A percentile compares a stretch with the other conserved stretches of the same genome.
Conservation (phyloP, 1,140 invertebrate species). For the Pseudomyrmex cubaensis region DNA sequence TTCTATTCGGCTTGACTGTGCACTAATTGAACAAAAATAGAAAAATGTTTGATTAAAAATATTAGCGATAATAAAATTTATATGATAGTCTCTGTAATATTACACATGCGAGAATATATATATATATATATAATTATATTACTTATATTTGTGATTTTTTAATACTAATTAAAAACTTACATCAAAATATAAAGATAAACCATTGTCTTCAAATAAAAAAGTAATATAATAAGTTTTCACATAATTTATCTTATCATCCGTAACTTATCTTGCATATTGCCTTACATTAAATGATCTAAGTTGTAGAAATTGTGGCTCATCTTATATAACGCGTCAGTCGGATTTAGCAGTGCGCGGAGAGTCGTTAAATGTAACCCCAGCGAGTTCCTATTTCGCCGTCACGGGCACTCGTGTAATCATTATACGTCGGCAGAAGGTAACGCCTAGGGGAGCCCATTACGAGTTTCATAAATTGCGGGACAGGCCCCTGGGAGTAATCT, state of each 20-base stretch:
- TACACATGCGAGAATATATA: too few relatives aligned
- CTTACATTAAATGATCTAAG: neutral
- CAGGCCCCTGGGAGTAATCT: slow-evolving; percentile 63
- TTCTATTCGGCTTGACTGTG: neutral
- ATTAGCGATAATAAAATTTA: too few relatives aligned
- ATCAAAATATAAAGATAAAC: neutral
- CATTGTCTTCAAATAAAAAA: neutral
- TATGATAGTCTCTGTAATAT: too few relatives aligned
- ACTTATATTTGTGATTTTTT: too few relatives aligned
- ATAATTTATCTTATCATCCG: too few relatives aligned
- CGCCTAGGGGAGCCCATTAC: slow-evolving; percentile 71
- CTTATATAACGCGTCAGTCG: slow-evolving; percentile 18
- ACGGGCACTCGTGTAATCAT: slow-evolving; percentile 62
- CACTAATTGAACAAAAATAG: too few relatives aligned
- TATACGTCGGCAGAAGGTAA: slow-evolving; percentile 66
- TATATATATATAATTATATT: too few relatives aligned
- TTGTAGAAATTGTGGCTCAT: neutral
- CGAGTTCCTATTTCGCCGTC: slow-evolving; percentile 58
- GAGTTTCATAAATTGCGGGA: slow-evolving; percentile 71
- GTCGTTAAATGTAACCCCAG: slow-evolving; percentile 54
- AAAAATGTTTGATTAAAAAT: too few relatives aligned
- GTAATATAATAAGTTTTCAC: neutral
- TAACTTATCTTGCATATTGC: neutral
- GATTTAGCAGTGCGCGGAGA: slow-evolving; percentile 28
- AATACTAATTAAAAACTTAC: too few relatives aligned